Evolutionary conservation across 2,113 vertebrate species (phyloP).

Genomic region (Agelaius phoeniceus): DNA sequence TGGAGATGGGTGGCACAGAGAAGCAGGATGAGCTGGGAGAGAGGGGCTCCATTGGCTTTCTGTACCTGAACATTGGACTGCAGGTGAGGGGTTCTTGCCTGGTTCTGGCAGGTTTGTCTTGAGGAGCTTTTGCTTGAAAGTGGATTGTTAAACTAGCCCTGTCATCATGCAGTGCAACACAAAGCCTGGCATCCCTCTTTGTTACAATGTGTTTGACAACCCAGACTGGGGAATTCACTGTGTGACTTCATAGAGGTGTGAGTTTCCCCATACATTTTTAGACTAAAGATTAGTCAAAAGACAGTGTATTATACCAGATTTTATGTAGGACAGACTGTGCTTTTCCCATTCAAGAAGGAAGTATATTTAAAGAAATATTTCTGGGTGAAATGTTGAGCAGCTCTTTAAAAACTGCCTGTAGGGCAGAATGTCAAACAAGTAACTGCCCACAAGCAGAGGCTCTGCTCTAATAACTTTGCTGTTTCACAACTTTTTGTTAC

Average conservation of each 20-base stretch:
- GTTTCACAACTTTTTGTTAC: background rate
- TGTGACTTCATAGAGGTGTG: background rate
- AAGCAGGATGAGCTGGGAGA: conserved; percentile 97
- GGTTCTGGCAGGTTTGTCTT: background rate
- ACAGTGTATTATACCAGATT: background rate
- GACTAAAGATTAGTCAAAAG: background rate
- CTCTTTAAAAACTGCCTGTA: background rate
- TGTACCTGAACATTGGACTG: conserved; percentile 96
- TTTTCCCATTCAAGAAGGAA: background rate
- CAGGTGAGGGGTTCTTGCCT: conserved; percentile 81
- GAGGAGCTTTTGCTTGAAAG: too few species aligned
- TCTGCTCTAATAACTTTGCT: background rate
- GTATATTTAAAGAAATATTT: background rate
- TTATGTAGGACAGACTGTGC: background rate
- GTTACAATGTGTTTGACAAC: background rate
- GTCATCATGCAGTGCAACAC: accelerated
- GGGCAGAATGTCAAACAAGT: background rate
- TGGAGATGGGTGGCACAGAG: conserved; percentile 98
- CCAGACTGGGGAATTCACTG: background rate
- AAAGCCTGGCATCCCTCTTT: background rate
- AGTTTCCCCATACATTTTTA: background rate
- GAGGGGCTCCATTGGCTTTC: conserved; percentile 92
- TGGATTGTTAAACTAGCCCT: background rate
- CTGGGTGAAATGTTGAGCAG: background rate
- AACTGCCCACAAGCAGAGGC: background rate